Base-by-base conservation (phyloP, 2,113 vertebrate genomes). In the Epinephelus lanceolatus region DNA sequence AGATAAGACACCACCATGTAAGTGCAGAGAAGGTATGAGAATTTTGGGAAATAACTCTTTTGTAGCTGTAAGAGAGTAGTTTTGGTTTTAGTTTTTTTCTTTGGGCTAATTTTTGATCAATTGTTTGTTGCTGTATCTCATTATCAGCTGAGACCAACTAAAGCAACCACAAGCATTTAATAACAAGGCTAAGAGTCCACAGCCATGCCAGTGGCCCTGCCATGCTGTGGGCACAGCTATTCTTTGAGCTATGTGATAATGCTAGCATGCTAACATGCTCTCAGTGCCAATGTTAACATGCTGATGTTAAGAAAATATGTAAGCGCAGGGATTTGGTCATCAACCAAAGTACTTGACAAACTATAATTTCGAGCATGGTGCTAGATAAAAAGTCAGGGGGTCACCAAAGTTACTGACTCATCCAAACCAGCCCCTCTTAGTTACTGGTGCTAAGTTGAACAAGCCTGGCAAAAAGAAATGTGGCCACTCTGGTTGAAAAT, bases 1-100 rank as follows among this genome's bases (percentile, higher is more conserved):
- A 18, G 51, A 80, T 71, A 30, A 56, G 62, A 70, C 65, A 80
- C 7, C 33, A 69, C 49, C 40, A 69, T 27, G 53, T 72, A 51
- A 71, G n/a, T 27, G 19, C 33, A 65, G 2, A 60, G 12, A 30
- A 66, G 3, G 30, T 27, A 19, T 49, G 40, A 66, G 52, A 42
- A 18, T 65, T 25, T 51, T 23, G 5, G 19, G 5, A 71, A 76
- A 63, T n/a, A 68, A 4, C 21, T 40, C 17, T 13, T 47, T 19
- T 30, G 5, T 21, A 56, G 37, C 4, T 14, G 67, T 61, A 15
- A 9, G 19, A 53, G 40, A 73, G 21, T 14, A 52, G 1, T 45
- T 45, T 45, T 37, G 6, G 33, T 5, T 67, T 51, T 40, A 5
- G 19, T 42, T 40, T 17, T 74, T 71, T 53, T 30, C 51, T 21